Percentiles rank a stretch among this genome's conserved stretches.
phyloP scores from a whole-genome alignment of 2,113 vertebrate species.

The Falco punctatus region DNA sequence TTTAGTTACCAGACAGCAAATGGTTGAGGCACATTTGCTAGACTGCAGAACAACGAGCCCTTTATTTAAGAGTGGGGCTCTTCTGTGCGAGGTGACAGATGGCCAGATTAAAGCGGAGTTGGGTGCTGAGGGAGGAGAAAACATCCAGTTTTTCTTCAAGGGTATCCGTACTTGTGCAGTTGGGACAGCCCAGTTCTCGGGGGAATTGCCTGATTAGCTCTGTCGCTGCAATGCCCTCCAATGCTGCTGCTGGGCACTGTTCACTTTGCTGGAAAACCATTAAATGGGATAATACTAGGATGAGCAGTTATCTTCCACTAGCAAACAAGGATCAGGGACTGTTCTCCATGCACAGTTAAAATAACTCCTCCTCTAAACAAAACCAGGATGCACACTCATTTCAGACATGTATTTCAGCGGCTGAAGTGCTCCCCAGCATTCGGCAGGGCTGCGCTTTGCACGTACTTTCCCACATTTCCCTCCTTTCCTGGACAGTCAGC shows the following conservation, averaged over 20 bases:
- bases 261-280: neutral
- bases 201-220: neutral
- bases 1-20: slow-evolving; percentile 24
- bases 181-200: neutral
- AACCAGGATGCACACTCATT: neutral
- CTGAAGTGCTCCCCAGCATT: neutral
- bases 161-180: neutral
- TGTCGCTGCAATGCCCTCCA: neutral
- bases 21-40: neutral
- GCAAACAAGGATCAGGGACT: neutral
- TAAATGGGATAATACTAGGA: neutral
- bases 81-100: neutral
- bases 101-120: neutral
- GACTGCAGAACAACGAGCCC: neutral
- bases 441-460: neutral
- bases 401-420: neutral
- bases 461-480: neutral
- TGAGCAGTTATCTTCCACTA: neutral
- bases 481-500: neutral
- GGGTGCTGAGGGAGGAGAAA: slow-evolving; percentile 6
- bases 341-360: neutral
- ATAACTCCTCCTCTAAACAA: neutral
- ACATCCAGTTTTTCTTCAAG: neutral
- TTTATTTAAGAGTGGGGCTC: neutral
- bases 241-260: neutral